Evolutionary conservation across 2,888 invertebrate genomes (phyloP).

Genomic region (Aporophyla lueneburgensis): DNA sequence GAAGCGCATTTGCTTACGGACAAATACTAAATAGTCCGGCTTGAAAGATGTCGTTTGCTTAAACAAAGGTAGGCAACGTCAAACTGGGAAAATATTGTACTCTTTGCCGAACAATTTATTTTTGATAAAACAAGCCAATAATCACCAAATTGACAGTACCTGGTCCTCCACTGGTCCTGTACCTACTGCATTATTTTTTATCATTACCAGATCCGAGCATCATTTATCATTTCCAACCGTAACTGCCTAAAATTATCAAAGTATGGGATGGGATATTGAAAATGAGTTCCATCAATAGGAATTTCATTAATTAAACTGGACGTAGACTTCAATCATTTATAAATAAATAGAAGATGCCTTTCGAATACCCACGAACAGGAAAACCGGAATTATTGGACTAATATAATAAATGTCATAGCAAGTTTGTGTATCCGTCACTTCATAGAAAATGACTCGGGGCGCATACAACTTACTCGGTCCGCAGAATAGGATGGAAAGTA

Average conservation of each 20-base stretch:
- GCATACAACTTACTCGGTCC: no score
- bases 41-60: no score
- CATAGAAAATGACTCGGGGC: neutral
- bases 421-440: neutral
- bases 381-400: neutral
- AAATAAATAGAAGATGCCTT: neutral
- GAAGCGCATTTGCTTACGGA: no score
- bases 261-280: neutral
- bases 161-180: no score
- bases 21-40: no score
- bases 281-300: neutral
- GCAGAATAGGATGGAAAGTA: neutral
- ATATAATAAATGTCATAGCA: neutral
- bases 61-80: no score
- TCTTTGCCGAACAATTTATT: no score
- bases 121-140: no score
- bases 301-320: neutral
- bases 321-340: constrained; percentile 6
- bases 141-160: no score
- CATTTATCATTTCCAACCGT: constrained; percentile 10
- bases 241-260: neutral
- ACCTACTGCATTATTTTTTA: no score
- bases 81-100: no score
- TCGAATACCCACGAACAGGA: no score
- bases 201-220: neutral